Conservation (phyloP, 1,140 invertebrate species). For the Drosophila eugracilis region DNA sequence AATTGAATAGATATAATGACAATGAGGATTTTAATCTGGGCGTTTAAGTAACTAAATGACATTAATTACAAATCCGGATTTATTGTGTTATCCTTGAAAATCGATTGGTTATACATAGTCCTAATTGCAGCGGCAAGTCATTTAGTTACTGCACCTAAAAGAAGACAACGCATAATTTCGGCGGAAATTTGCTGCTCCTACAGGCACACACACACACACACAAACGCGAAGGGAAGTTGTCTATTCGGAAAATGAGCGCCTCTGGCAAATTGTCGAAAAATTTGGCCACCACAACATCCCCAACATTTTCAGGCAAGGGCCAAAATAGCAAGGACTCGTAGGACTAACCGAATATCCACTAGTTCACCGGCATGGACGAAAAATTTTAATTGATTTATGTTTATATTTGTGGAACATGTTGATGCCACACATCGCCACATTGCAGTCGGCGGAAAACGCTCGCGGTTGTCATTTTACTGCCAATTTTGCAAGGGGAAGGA, state of each 20-base stretch:
- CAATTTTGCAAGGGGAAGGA: constrained; percentile 8
- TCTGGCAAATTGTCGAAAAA: constrained; percentile 47
- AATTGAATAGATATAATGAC: neutral
- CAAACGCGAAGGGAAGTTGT: constrained; percentile 56
- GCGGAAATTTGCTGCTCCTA: neutral
- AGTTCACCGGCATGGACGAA: constrained; percentile 22
- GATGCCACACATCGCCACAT: constrained; percentile 41
- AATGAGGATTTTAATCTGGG: no score
- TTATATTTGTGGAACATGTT: constrained; percentile 84
- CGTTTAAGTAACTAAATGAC: no score
- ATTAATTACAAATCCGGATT: neutral
- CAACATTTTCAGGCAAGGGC: constrained; percentile 6
- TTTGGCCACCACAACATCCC: constrained; percentile 2
- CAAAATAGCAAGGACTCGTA: constrained; percentile 10
- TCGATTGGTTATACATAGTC: neutral
- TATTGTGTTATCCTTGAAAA: neutral
- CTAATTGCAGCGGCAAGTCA: constrained; percentile 11
- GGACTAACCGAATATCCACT: neutral
- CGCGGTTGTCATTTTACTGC: constrained; percentile 65
- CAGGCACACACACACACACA: constrained; percentile 6
- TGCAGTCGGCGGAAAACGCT: constrained; percentile 62
- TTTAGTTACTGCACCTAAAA: constrained; percentile 51
- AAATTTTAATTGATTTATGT: constrained; percentile 84
- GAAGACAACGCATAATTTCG: constrained; percentile 46
- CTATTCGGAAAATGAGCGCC: constrained; percentile 60